Base-by-base conservation (phyloP, 2,888 invertebrate species). In the Escarpia spicata region DNA sequence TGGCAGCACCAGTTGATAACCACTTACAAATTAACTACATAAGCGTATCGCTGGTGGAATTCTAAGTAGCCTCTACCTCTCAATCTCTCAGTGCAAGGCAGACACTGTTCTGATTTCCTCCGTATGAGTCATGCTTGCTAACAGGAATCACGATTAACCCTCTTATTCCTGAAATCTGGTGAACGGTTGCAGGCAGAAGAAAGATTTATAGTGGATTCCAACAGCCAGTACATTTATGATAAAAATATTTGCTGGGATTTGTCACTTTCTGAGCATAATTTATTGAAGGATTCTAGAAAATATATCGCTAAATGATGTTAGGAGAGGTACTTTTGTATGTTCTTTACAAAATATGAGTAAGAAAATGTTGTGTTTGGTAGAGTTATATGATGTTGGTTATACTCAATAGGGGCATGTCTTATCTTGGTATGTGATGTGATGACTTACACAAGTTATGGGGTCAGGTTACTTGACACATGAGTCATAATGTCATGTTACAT, bases 121-220 rank as follows among this genome's bases (percentile, higher is more conserved):
- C 2, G 3, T 6, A n/a, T 75, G 75, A 75, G 75, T 75, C 75
- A 75, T 75, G 75, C 75, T n/a, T 15, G 19, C 75, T 75, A 75
- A 75, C 75, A 26, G 75, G 75, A 75, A 75, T 75, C 75, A 75
- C 75, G n/a, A 75, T 75, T 75, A 75, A 75, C 75, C 75, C 75
- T 26, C 19, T 75, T n/a, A 15, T 6, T 75, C 75, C 26, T 19
- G 75, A 75, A 75, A 19, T 75, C 19, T 75, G 19, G 15, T 15
- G 9, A 52, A 52, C 52, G 15, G 12, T 52, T 52, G 52, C 52
- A 12, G 52, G 52, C 52, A 52, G 75, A 75, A 19, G 26, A 26
- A 26, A 75, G 75, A 75, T 26, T 19, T 6, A 75, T 75, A n/a
- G 26, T 26, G 26, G 19, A 75, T 75, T 75, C 75, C 75, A 75